Base-by-base conservation (phyloP, 1,140 invertebrate genomes). In the Scaptomyza hsui region DNA sequence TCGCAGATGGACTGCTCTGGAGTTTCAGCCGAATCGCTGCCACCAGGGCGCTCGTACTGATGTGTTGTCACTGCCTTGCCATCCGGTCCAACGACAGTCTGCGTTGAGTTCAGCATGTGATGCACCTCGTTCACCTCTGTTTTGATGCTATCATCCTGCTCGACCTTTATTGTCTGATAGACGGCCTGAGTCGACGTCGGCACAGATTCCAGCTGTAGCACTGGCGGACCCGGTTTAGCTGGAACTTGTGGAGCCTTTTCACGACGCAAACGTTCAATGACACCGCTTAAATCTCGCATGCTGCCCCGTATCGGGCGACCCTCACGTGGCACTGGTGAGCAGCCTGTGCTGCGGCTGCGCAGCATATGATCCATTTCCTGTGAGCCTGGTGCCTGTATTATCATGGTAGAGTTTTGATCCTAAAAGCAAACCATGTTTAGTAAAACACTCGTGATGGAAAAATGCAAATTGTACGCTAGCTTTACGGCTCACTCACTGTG, bases 51-150 rank as follows among this genome's bases (percentile, higher is more conserved):
- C 32, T 86, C 91, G 52, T 68, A 44, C 26, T 82, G 72, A 10
- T 79, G 59, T 0, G 39, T 51, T 7, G 60, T 55, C 12, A 93
- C 77, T 26, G 93, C 90, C 80, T 94, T 93, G 18, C 94, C 95
- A 89, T 95, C 93, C 19, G 92, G 91, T 60, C 94, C 93, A 19
- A 95, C 75, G 26, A 94, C 90, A 13, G 93, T 94, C 60, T 93
- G 92, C 63, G 93, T 91, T 24, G 82, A 63, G 21, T 72, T 80
- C 1, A 83, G 71, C 73, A 91, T 75, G 41, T 83, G 68, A 29
- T 91, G 78, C 29, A 91, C 75, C 42, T 91, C 90, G 52, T 88
- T 86, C 0, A 91, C 45, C 39, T 91, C 90, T 0, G 75, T 89
- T 21, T 86, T 77, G 7, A 90, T 91, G 75, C 79, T 91, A 13